Evolutionary conservation across 2,888 invertebrate genomes (phyloP), one percentile per base, ranked within the genome.

Genomic region (Idaea straminata): DNA sequence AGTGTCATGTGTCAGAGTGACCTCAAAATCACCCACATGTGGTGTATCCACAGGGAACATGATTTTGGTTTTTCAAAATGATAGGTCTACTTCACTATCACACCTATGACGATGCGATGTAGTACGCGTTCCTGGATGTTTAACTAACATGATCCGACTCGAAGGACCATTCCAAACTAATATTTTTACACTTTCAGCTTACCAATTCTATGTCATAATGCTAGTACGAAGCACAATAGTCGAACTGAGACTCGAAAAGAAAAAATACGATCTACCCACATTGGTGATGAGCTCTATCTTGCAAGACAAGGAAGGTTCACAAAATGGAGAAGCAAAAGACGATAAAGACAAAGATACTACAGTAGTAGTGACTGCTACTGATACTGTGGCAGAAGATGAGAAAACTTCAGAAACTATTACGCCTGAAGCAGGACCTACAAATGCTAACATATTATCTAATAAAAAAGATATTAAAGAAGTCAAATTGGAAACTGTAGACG

Each of bases 141-240:
- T 25, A 62, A 5, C 3, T 34, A 58, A n/a, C 36, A 13, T 47
- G 10, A 47, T 47, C 10, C 10, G 47, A 7, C 36, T 10, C 36
- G 36, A 36, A 36, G 36, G 36, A 47, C 10, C 47, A 47, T 7
- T 47, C 5, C 47, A 47, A 59, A 38, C 15, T 36, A 34, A 57
- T n/a, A 60, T 15, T 36, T 5, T 36, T 25, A 25, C 15, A 64
- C 64, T 78, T 83, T 0, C 81, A 89, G 89, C 84, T 35, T 86
- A 83, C 70, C 86, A 88, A 74, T 58, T 80, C 65, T 89, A 88
- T 77, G 69, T 86, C 0, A 73, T 89, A 3, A 47, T 89, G 15
- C 68, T 89, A 47, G 83, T 88, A 0, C 74, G 88, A 69, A 89
- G 88, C 66, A 77, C 77, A 0, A 85, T 88, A 66, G 86, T 88